Conservation (phyloP, 2,797 vertebrate species). For the Pipistrellus kuhlii region DNA sequence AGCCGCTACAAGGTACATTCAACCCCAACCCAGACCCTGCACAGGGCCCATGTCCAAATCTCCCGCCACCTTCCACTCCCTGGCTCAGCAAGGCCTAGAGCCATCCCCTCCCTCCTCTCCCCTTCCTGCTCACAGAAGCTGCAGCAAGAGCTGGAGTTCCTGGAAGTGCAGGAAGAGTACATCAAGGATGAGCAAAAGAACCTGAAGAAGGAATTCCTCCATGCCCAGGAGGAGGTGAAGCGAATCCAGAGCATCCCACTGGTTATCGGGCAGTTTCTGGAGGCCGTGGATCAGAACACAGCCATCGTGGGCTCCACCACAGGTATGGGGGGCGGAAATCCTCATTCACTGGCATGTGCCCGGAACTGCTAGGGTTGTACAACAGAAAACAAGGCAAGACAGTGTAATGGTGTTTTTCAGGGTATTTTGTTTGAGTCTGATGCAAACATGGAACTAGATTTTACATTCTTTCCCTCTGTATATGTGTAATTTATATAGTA, state of each 20-base stretch:
- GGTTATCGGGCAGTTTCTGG: constrained; percentile 97
- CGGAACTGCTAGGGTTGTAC: not conserved
- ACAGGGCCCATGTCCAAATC: not conserved
- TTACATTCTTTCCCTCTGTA: not conserved
- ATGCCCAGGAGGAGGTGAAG: constrained; percentile 97
- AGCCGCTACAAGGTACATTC: constrained; percentile 94
- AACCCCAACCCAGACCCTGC: not conserved
- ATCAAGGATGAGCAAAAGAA: constrained; percentile 98
- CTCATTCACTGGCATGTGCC: not conserved
- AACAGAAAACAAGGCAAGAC: not conserved
- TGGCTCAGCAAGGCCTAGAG: not conserved
- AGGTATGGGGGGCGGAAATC: constrained; percentile 87
- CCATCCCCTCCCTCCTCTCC: not conserved
- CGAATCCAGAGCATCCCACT: constrained; percentile 97
- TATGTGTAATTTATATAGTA: not conserved
- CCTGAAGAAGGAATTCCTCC: constrained; percentile 96
- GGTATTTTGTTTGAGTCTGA: not conserved
- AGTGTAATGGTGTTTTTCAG: not conserved
- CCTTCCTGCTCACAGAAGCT: constrained; percentile 89
- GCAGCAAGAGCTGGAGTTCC: constrained; percentile 96
- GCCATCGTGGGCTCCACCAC: constrained; percentile 97
- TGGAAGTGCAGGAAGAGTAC: constrained; percentile 97
- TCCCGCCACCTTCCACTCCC: not conserved
- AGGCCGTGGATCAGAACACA: constrained; percentile 97
- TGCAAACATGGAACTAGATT: not conserved